Base-by-base conservation (phyloP, 2,888 invertebrate species). In the Incurvaria masculella region DNA sequence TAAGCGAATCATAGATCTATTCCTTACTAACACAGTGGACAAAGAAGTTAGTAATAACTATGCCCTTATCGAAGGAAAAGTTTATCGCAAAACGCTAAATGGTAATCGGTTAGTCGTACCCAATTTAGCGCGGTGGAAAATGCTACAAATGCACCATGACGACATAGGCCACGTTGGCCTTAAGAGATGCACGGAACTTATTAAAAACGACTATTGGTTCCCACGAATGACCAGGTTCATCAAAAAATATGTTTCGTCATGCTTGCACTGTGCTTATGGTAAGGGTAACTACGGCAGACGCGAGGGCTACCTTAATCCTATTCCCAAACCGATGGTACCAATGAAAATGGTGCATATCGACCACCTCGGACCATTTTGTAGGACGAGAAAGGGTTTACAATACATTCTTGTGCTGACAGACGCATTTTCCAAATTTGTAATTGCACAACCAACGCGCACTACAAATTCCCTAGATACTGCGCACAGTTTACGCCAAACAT, bases 131-230 rank as follows among this genome's bases (percentile, higher is more conserved):
- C 49, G 59, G 10, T 65, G 61, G 56, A 61, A 51, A 47, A 45
- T 64, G 4, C 14, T 61, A 1, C 59, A 59, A 39, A 61, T 57
- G 57, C 54, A 57, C 41, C 63, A 62, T 46, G 62, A 64, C 49
- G 56, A 62, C 1, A 59, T 63, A n/a, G 63, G 63, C 2, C 61
- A 64, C 45, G 48, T 57, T n/a, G 58, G 58, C 0, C 47, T 59
- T 2, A 47, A 59, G n/a, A 47, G 51, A 14, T 58, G 57, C 41
- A 27, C n/a, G 16, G 53, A 56, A 3, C 16, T 60, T 8, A 58
- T 63, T 14, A 63, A 62, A 52, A 49, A 46, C 1, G 54, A 55
- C 1, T 62, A 50, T 45, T 62, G 63, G 62, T 63, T 63, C 45
- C 53, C 57, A 10, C 58, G 57, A 49, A 58, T 61, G 58, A 50